Evolutionary conservation across 2,113 vertebrate genomes (phyloP), one percentile per base, ranked within the genome.

Genomic region (Xenopus tropicalis): DNA sequence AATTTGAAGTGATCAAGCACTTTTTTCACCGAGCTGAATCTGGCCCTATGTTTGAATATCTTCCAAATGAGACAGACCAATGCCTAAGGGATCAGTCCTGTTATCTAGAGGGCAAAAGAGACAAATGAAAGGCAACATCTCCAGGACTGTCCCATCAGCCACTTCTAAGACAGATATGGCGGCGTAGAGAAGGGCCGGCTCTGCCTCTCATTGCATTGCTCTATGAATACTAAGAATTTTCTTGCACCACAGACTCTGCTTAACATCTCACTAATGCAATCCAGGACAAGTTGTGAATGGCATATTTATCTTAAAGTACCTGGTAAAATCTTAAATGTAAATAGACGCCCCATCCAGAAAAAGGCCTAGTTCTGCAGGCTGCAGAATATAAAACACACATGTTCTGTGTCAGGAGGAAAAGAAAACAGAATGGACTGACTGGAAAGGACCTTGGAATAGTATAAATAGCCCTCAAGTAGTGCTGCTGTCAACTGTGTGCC

Each of bases 291-390:
- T 63, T 54, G 17, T 23, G 62, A 69, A 63, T 43, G 66, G 43
- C 52, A 61, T 69, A 69, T 76, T 76, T 76, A 69, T 69, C 59
- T 76, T 76, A 63, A 24, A 61, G 59, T 76, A 69, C 66, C 73
- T 62, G 44, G 69, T 51, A 71, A 61, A 62, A 51, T 48, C 57
- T 69, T n/a, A 42, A 63, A 69, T 21, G 42, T 76, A 76, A 69
- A 76, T 69, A 76, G 17, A 56, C 43, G 58, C 22, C 63, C 17
- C 6, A 62, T 23, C 57, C 14, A 54, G 61, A 56, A 43, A 69
- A 24, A 10, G 14, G 24, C 24, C 29, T 3, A 51, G 21, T 56
- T 7, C 16, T n/a, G 21, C 20, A 22, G 21, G 16, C 46, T n/a
- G 11, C 23, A 54, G 66, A 56, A 61, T 22, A 61, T 65, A 69